A percentile compares a stretch with the other conserved stretches of the same genome.
These are phyloP conservation scores for Spilosoma lubricipeda DNA, from an alignment of 2,888 invertebrate species.

Conservation along the genomic window DNA sequence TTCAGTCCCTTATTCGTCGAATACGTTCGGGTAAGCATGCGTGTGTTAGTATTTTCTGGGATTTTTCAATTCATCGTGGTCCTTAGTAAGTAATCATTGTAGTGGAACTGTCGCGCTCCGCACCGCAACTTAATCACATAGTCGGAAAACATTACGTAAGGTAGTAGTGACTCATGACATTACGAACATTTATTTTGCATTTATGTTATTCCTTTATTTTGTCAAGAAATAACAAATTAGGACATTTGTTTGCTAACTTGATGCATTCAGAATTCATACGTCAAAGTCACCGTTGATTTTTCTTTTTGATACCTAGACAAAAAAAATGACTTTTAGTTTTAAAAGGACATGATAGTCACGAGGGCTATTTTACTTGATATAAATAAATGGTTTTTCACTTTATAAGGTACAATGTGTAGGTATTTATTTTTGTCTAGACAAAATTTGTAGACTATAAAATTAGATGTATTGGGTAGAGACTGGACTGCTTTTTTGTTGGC, in stretches of 20 bases:
- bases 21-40: not conserved
- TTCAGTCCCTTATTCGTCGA: not conserved
- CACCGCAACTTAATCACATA: not conserved
- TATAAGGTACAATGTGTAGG: slow-evolving; percentile 25
- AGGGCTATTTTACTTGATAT: slow-evolving; percentile 64
- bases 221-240: slow-evolving; percentile 44
- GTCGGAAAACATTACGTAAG: not conserved
- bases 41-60: not conserved
- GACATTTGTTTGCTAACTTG: slow-evolving; percentile 40
- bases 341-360: slow-evolving; percentile 66
- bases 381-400: slow-evolving; percentile 62
- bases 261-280: slow-evolving; percentile 38
- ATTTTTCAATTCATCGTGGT: not conserved
- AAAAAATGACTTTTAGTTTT: slow-evolving; percentile 71
- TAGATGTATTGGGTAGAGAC: slow-evolving; percentile 4
- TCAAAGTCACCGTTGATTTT: slow-evolving; percentile 33
- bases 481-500: slow-evolving; percentile 15
- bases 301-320: slow-evolving; percentile 46
- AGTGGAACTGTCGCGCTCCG: not conserved
- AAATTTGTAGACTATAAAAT: slow-evolving; percentile 21
- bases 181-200: slow-evolving; percentile 2
- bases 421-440: slow-evolving; percentile 26
- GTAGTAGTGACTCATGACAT: not conserved
- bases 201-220: slow-evolving; percentile 27
- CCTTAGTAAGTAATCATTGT: not conserved